phyloP scores from a whole-genome alignment of 2,888 invertebrate genomes.

The Abscondita cerata region DNA sequence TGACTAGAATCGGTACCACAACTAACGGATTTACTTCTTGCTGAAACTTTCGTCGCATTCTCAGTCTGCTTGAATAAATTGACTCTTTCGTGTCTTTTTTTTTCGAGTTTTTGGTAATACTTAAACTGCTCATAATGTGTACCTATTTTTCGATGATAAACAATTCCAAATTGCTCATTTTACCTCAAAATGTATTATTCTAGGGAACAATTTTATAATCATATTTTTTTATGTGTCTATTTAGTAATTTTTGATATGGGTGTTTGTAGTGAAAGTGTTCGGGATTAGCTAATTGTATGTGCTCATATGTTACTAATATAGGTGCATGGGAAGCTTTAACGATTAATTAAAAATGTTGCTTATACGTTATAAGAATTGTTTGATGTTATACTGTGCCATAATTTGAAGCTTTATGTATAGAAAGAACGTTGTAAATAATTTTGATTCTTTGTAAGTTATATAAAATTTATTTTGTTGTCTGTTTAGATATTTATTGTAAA shows the following conservation, averaged over 20 bases:
- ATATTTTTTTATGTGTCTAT: constrained; percentile 4
- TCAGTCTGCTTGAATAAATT: background rate
- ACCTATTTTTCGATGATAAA: background rate
- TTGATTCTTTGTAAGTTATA: constrained; percentile 28
- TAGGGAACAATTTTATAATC: constrained; percentile 6
- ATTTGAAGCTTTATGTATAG: constrained; percentile 27
- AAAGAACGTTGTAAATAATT: constrained; percentile 28
- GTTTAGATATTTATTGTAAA: constrained; percentile 46
- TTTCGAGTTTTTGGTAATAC: background rate
- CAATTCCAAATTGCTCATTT: constrained; percentile 14
- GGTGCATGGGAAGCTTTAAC: constrained; percentile 14
- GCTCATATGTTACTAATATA: constrained; percentile 6
- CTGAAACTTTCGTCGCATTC: too few relatives aligned
- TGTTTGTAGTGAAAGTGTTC: constrained; percentile 10
- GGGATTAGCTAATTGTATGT: constrained; percentile 2
- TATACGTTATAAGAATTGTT: constrained; percentile 17
- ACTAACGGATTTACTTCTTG: background rate
- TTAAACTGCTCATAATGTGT: constrained; percentile 4
- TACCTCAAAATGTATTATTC: constrained; percentile 13
- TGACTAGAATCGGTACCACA: background rate
- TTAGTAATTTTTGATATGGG: constrained; percentile 10
- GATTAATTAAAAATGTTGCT: constrained; percentile 7
- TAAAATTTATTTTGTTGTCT: constrained; percentile 41
- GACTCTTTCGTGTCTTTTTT: constrained; percentile 1
- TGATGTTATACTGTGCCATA: constrained; percentile 37